Evolutionary conservation across 2,113 vertebrate species (phyloP), one percentile per base, ranked within the genome.

Genomic region (Ivindomyrus marchei): DNA sequence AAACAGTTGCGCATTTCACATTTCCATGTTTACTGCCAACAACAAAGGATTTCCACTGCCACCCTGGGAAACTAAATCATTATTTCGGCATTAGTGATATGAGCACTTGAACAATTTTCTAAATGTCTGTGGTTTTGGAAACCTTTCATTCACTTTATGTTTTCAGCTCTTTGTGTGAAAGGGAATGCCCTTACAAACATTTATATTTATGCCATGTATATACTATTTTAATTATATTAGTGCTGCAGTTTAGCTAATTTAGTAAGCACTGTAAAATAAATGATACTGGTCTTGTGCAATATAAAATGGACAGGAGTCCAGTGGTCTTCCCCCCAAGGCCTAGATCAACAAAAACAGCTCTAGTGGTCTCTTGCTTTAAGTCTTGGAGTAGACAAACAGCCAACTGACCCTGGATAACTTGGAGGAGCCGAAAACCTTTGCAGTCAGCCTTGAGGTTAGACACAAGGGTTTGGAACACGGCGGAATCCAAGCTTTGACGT

Each of bases 21-120:
- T 96, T 95, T 95, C 95, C 95, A 93, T 90, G 90, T 93, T 92
- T 88, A 92, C 90, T 95, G 94, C 94, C 94, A 94, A 91, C 88
- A 94, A 95, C 93, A 95, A 95, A 93, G 92, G 90, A 90, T 93
- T 94, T 96, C 94, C 95, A 94, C 92, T 92, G 92, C 93, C 50
- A 88, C 91, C 91, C 89, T 95, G 94, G 94, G 94, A 95, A 95
- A 95, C 89, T 92, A 91, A 93, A 92, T 92, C 91, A 91, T 92
- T 93, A 93, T 91, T 91, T 90, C 50, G 90, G 91, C 91, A 94
- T 91, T 88, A 91, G 91, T 52, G 90, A 89, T 91, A 91, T 91
- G 89, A 93, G 91, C 52, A 85, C 62, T 92, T 92, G 77, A 91
- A 91, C 91, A 90, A 92, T 93, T 91, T 91, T 89, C 90, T 56